These are phyloP conservation scores for Strix uralensis DNA, from an alignment of 2,113 vertebrate genomes.

Conservation along the genomic window DNA sequence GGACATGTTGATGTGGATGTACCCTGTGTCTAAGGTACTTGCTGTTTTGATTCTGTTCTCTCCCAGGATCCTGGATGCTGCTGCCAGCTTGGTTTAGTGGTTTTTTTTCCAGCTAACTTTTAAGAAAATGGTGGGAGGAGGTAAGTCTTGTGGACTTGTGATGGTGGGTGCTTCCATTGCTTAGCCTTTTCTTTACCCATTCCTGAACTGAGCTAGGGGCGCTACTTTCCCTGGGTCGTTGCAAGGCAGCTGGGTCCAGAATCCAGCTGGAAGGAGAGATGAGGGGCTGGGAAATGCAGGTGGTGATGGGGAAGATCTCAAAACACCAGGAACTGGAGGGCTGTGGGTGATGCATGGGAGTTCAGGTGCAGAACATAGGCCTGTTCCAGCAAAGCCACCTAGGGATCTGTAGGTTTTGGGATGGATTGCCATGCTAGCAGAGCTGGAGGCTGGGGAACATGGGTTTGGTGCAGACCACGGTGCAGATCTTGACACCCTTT, in stretches of 20 bases:
- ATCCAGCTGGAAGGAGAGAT: not conserved
- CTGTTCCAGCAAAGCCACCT: not conserved
- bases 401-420: not conserved
- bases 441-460: not conserved
- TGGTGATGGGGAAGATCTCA: not conserved
- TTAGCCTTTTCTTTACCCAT: not conserved
- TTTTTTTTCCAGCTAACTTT: not conserved
- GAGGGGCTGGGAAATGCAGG: not conserved
- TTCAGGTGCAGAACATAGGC: not conserved
- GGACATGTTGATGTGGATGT: not conserved
- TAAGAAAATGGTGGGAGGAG: not conserved
- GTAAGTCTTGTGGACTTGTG: not conserved
- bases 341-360: not conserved
- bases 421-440: not conserved
- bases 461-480: not conserved
- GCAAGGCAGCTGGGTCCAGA: not conserved
- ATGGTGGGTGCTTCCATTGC: not conserved
- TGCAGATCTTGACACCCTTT: not conserved
- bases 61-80: not conserved
- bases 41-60: not conserved
- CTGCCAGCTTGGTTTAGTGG: not conserved
- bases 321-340: not conserved
- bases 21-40: not conserved
- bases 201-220: not conserved
- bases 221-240: not conserved